Conservation (phyloP, 2,888 invertebrate genomes). For the Steinernema scapterisci region DNA sequence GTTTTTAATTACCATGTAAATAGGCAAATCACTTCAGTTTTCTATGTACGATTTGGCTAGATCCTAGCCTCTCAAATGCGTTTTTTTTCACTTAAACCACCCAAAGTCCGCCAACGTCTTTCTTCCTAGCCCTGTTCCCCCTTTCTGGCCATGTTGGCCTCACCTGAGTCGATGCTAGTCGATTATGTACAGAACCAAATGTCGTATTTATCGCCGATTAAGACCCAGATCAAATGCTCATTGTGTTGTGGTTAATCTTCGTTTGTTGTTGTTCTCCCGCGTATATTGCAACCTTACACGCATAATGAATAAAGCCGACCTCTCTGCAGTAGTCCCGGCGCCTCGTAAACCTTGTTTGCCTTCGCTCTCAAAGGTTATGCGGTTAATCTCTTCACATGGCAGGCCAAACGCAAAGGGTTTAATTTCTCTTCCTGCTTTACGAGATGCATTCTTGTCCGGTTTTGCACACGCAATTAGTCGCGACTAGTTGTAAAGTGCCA, state of each 20-base stretch:
- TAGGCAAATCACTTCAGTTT: background rate
- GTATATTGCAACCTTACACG: background rate
- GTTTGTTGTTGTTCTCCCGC: constrained; percentile 5
- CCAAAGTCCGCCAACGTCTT: background rate
- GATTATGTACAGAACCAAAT: constrained; percentile 3
- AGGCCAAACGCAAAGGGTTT: background rate
- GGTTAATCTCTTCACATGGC: background rate
- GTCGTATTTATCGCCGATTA: background rate
- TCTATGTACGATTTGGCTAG: background rate
- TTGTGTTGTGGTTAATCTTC: background rate
- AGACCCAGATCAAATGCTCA: constrained; percentile 21
- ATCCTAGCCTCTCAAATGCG: background rate
- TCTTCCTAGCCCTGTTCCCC: background rate
- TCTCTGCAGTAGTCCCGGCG: background rate
- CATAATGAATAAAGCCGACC: constrained; percentile 30
- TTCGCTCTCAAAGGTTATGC: background rate
- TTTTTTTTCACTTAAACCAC: background rate
- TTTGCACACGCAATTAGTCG: constrained; percentile 30
- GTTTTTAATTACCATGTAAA: background rate
- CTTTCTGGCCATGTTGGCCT: constrained; percentile 9
- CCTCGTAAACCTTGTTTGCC: background rate
- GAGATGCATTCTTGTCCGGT: background rate
- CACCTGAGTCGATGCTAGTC: background rate
- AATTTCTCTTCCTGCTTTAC: background rate
- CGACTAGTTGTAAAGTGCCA: background rate